Conservation (phyloP, 2,797 vertebrate genomes). For the Chaetodon trifasciatus region DNA sequence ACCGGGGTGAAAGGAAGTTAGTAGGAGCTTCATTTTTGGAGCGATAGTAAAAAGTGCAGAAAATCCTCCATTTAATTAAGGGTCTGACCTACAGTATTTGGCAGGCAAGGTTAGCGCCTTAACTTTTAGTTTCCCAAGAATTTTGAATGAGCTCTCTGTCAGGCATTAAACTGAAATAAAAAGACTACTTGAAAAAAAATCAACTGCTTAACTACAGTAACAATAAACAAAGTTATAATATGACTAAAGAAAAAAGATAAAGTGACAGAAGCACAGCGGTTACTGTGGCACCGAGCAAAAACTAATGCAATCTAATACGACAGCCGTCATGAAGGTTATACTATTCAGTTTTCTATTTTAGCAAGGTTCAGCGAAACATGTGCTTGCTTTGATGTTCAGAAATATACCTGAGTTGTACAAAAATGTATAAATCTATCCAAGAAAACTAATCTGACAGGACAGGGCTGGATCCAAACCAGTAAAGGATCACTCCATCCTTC, state of each 20-base stretch:
- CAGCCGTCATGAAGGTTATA: no score
- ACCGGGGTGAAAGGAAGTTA: background rate
- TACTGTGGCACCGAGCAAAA: no score
- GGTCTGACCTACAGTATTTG: conserved; percentile 19
- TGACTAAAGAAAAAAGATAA: background rate
- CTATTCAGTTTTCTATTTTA: background rate
- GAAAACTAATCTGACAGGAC: background rate
- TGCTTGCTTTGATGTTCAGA: background rate
- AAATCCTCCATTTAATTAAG: conserved; percentile 37
- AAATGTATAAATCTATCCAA: background rate
- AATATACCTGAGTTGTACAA: background rate
- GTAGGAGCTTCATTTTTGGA: conserved; percentile 1
- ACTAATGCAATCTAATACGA: background rate
- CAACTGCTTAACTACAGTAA: background rate
- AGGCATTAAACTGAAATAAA: conserved; percentile 7
- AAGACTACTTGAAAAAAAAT: background rate
- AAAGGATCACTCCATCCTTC: background rate
- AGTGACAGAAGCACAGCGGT: background rate
- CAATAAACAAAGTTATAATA: background rate
- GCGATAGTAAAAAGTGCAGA: conserved; percentile 8
- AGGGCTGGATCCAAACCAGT: background rate
- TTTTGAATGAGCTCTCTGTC: conserved; percentile 25
- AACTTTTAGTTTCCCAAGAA: conserved; percentile 20
- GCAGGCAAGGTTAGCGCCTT: conserved; percentile 22
- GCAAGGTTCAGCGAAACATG: background rate